phyloP scores from a whole-genome alignment of 2,797 vertebrate species.

The Pangasius mekongensis region DNA sequence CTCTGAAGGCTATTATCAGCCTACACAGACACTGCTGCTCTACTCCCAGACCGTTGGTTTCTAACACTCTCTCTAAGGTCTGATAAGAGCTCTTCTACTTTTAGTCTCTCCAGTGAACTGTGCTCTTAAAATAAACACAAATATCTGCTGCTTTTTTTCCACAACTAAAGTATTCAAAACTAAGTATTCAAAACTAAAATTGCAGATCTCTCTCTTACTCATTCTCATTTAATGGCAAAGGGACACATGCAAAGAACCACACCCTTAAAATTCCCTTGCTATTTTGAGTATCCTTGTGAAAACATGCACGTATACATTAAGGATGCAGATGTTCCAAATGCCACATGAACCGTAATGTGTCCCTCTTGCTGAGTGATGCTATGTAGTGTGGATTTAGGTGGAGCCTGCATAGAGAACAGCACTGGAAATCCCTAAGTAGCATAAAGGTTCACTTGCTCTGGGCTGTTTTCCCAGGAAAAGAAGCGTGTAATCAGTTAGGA shows the following conservation, averaged over 20 bases:
- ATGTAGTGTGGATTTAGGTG: constrained; percentile 30
- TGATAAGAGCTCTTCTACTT: constrained; percentile 29
- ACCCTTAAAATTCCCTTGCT: constrained; percentile 54
- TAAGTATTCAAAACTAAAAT: not conserved
- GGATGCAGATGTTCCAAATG: constrained; percentile 45
- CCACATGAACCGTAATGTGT: constrained; percentile 33
- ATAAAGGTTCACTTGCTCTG: constrained; percentile 23
- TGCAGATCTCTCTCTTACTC: not conserved
- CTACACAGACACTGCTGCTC: constrained; percentile 48
- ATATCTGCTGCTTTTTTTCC: not conserved
- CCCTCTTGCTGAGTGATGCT: not conserved
- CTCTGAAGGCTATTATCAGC: constrained; percentile 42
- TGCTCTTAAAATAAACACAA: not conserved
- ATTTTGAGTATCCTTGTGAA: constrained; percentile 53
- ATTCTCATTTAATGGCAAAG: not conserved
- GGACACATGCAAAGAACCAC: constrained; percentile 41
- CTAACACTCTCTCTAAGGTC: constrained; percentile 28
- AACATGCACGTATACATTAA: constrained; percentile 52
- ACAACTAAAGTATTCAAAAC: not conserved
- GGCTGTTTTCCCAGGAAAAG: constrained; percentile 16
- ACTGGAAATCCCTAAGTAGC: not conserved
- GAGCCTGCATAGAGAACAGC: constrained; percentile 12
- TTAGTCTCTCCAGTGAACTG: not conserved
- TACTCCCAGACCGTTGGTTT: constrained; percentile 32
- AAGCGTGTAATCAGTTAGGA: constrained; percentile 30